phyloP scores from a whole-genome alignment of 2,888 invertebrate species.

The Eupithecia centaureata region DNA sequence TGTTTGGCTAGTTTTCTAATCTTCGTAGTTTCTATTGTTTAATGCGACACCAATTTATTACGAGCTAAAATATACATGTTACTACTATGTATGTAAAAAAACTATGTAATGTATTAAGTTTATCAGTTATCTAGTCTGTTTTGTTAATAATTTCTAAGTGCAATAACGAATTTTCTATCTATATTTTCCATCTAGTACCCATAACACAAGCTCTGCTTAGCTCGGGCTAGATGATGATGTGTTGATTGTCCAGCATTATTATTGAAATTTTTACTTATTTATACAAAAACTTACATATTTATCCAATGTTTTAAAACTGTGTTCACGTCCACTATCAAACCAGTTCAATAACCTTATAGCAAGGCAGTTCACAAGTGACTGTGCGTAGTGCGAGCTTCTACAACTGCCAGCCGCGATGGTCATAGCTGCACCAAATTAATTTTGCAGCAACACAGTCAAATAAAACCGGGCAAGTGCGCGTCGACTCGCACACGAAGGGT shows the following conservation, averaged over 20 bases:
- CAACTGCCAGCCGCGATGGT: neutral
- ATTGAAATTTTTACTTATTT: no score
- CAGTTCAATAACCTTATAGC: conserved; percentile 16
- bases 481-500: neutral
- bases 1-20: neutral
- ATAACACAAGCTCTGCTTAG: no score
- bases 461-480: neutral
- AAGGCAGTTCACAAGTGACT: conserved; percentile 21
- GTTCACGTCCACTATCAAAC: conserved; percentile 15
- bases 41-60: neutral
- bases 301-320: neutral
- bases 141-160: no score
- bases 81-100: no score
- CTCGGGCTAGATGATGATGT: no score
- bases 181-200: no score
- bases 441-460: neutral
- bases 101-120: no score
- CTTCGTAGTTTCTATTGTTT: neutral
- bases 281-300: neutral
- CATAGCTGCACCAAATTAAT: neutral
- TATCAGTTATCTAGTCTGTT: no score
- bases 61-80: no score
- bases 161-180: no score
- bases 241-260: no score
- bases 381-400: conserved; percentile 16